These are phyloP conservation scores for Drosophila affinis DNA, from an alignment of 2,888 invertebrate genomes.

Conservation along the genomic window DNA sequence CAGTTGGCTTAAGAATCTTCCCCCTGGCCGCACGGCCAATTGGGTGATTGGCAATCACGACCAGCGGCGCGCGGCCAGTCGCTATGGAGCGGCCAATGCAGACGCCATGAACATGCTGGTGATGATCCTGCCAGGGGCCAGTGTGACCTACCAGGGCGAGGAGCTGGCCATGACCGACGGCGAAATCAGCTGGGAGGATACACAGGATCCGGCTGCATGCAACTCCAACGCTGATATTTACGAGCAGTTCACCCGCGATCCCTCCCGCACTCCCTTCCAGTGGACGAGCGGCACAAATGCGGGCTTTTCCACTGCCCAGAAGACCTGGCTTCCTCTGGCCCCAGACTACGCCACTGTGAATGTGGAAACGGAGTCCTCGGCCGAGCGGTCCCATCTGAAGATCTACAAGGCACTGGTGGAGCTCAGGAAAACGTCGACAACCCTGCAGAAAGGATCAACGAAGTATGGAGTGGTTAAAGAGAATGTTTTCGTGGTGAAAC, in stretches of 20 bases:
- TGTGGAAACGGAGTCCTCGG: constrained; percentile 84
- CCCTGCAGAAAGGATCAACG: constrained; percentile 70
- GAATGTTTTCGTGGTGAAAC: constrained; percentile 73
- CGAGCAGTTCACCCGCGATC: constrained; percentile 86
- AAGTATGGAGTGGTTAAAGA: constrained; percentile 74
- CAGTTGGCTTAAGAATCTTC: constrained; percentile 86
- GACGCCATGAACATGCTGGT: constrained; percentile 91
- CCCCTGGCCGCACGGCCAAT: constrained; percentile 73
- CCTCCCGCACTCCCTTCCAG: constrained; percentile 87
- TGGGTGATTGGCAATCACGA: constrained; percentile 88
- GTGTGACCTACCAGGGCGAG: constrained; percentile 87
- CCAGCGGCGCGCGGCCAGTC: constrained; percentile 86
- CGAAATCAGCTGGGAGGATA: constrained; percentile 86
- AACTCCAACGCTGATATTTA: constrained; percentile 85
- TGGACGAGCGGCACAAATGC: constrained; percentile 85
- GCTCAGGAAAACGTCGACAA: constrained; percentile 77
- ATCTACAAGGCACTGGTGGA: constrained; percentile 86
- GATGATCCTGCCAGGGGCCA: constrained; percentile 87
- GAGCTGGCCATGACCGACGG: constrained; percentile 83
- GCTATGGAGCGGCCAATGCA: constrained; percentile 87
- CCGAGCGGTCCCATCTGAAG: constrained; percentile 85
- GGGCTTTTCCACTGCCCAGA: constrained; percentile 80
- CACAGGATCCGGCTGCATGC: constrained; percentile 85
- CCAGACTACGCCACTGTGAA: constrained; percentile 86
- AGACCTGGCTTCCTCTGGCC: constrained; percentile 84